Conservation (phyloP, 1,140 invertebrate genomes). For the Cydia pomonella region DNA sequence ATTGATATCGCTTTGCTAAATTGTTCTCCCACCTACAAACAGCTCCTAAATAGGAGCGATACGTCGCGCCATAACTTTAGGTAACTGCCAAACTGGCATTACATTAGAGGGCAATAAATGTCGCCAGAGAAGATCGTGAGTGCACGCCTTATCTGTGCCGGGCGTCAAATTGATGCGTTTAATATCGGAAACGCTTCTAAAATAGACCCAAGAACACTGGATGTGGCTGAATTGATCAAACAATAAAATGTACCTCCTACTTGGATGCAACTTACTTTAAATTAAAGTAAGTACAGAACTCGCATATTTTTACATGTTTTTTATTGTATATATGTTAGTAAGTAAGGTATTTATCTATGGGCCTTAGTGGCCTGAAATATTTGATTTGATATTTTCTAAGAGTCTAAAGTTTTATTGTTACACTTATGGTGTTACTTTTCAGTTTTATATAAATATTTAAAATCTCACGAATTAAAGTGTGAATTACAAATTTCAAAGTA, state of each 20-base stretch:
- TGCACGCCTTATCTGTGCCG: slow-evolving; percentile 53
- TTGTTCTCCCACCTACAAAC: slow-evolving; percentile 18
- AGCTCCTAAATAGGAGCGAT: slow-evolving; percentile 37
- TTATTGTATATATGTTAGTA: no score
- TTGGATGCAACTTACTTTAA: no score
- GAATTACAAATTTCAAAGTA: no score
- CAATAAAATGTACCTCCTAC: no score
- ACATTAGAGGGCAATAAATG: slow-evolving; percentile 53
- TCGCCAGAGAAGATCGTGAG: slow-evolving; percentile 47
- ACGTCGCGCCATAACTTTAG: slow-evolving; percentile 40
- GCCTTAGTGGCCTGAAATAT: no score
- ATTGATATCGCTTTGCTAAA: slow-evolving; percentile 21
- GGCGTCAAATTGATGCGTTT: slow-evolving; percentile 59
- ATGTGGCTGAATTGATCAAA: background rate
- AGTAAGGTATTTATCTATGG: no score
- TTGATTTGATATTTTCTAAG: no score
- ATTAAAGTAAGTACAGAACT: background rate
- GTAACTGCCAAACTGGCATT: slow-evolving; percentile 47
- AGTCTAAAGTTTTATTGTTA: no score
- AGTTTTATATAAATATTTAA: no score
- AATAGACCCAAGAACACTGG: slow-evolving; percentile 40
- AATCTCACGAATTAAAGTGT: no score
- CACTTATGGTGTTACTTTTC: no score
- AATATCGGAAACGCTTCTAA: slow-evolving; percentile 57
- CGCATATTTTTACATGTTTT: no score